These are phyloP conservation scores for Psittacula echo DNA, from an alignment of 2,797 vertebrate species.

Conservation along the genomic window DNA sequence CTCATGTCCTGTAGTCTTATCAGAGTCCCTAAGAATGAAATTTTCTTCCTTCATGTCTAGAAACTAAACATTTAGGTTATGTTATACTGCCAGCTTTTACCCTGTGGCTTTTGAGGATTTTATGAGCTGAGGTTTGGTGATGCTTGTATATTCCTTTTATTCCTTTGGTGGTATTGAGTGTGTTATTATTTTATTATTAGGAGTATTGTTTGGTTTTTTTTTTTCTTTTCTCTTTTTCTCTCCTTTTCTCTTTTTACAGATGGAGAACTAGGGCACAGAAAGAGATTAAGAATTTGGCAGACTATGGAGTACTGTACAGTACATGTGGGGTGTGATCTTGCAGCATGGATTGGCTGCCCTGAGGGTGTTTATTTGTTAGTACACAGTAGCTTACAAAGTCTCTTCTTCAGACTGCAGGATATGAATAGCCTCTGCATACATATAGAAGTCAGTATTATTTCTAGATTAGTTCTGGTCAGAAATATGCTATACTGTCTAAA, in stretches of 20 bases:
- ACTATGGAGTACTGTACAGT: background rate
- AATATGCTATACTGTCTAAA: background rate
- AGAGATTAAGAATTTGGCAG: background rate
- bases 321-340: background rate
- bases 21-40: background rate
- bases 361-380: background rate
- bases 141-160: background rate
- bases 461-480: background rate
- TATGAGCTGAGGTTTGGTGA: background rate
- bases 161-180: background rate
- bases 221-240: background rate
- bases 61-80: background rate
- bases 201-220: background rate
- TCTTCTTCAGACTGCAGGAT: background rate
- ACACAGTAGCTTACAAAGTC: background rate
- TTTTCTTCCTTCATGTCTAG: background rate
- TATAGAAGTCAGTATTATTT: background rate
- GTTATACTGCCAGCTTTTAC: background rate
- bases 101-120: background rate
- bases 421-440: background rate
- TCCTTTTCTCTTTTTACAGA: background rate
- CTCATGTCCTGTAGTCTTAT: background rate
- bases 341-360: background rate
- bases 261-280: background rate
- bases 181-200: background rate